Conservation (phyloP, 2,888 invertebrate genomes). For the Coremacera marginata region DNA sequence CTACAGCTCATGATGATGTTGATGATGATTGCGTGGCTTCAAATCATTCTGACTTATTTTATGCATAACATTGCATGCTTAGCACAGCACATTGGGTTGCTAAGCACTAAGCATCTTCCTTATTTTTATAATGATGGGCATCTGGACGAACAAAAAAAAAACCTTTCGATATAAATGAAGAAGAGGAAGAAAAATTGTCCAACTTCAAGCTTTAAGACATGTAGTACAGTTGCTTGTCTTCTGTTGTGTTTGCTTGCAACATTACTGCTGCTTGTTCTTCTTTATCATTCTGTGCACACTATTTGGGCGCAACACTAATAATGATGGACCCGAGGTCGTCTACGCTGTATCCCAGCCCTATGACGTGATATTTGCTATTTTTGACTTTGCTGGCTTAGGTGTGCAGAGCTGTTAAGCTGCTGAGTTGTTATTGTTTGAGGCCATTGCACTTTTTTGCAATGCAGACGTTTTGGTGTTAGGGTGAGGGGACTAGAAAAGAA, state of each 20-base stretch:
- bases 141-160: constrained; percentile 16
- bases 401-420: neutral
- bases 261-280: neutral
- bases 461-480: neutral
- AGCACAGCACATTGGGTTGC: neutral
- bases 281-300: constrained; percentile 9
- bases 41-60: constrained; percentile 38
- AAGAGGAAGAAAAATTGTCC: constrained; percentile 5
- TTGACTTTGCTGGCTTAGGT: constrained; percentile 10
- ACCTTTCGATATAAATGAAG: neutral
- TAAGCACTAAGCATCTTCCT: constrained; percentile 22
- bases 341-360: neutral
- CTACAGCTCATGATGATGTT: neutral
- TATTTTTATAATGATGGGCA: constrained; percentile 42
- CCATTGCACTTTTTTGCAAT: neutral
- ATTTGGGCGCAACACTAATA: constrained; percentile 40
- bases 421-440: constrained; percentile 1
- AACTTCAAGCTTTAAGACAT: neutral
- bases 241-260: neutral
- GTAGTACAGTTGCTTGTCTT: too few species aligned
- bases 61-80: constrained; percentile 11
- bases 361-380: constrained; percentile 13
- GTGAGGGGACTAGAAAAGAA: too few species aligned
- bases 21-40: constrained; percentile 43
- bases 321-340: constrained; percentile 42